Conservation (phyloP, 2,113 vertebrate genomes). For the Sprattus sprattus region DNA sequence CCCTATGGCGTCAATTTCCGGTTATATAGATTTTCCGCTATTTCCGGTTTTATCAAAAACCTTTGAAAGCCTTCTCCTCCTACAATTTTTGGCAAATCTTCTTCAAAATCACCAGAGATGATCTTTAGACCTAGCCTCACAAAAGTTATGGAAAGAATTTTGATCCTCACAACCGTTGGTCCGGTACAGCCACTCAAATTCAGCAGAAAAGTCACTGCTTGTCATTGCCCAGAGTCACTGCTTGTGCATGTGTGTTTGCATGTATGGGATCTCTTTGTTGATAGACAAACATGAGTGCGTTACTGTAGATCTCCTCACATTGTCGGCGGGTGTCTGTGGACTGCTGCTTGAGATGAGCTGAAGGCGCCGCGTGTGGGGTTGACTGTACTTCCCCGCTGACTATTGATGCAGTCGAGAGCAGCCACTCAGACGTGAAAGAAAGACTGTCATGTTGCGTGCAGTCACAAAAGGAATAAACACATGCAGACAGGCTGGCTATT, state of each 20-base stretch:
- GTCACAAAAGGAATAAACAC: background rate
- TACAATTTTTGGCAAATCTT: too few species aligned
- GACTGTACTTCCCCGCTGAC: background rate
- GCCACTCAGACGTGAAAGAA: background rate
- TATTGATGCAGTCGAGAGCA: background rate
- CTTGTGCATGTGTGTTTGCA: background rate
- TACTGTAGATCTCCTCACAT: background rate
- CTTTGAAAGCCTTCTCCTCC: too few species aligned
- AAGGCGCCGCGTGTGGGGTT: background rate
- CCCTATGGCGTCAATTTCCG: too few species aligned
- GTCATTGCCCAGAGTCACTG: background rate
- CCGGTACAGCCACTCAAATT: too few species aligned
- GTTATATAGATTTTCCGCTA: too few species aligned
- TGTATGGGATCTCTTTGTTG: background rate
- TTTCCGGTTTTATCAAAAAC: too few species aligned
- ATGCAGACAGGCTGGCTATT: background rate
- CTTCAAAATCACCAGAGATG: too few species aligned
- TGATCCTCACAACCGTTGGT: too few species aligned
- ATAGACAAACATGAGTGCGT: background rate
- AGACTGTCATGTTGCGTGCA: conserved; percentile 6
- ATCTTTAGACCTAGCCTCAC: too few species aligned
- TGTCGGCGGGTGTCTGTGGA: background rate
- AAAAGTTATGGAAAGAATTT: too few species aligned
- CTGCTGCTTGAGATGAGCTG: background rate
- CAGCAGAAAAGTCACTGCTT: too few species aligned